These are phyloP conservation scores for Chrysemys picta DNA, from an alignment of 2,113 vertebrate genomes.

Conservation along the genomic window DNA sequence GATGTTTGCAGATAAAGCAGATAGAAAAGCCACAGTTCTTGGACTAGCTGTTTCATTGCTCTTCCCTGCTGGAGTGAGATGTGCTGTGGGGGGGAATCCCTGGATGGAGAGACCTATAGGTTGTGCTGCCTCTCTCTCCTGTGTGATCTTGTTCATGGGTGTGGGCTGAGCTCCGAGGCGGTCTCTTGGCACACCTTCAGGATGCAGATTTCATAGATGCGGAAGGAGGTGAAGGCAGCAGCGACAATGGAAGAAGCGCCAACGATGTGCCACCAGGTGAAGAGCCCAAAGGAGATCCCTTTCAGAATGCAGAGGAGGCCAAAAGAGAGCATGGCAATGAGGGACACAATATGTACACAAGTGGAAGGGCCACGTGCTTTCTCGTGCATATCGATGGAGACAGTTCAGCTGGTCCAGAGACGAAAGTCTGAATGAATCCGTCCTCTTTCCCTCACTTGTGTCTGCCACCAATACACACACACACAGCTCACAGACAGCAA, in stretches of 20 bases:
- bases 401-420: not conserved
- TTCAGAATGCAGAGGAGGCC: constrained; percentile 72
- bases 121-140: not conserved
- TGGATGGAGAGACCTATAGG: not conserved
- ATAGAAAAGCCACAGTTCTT: not conserved
- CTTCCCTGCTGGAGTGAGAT: not conserved
- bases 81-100: not conserved
- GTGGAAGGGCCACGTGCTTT: constrained; percentile 53
- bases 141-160: not conserved
- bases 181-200: constrained; percentile 37
- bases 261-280: constrained; percentile 77
- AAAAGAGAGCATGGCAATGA: constrained; percentile 58
- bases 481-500: not conserved
- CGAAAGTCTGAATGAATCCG: not conserved
- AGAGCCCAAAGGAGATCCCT: constrained; percentile 64
- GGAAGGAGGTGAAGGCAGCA: constrained; percentile 67
- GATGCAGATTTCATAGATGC: constrained; percentile 71
- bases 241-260: constrained; percentile 60
- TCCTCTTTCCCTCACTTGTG: not conserved
- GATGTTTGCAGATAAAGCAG: not conserved
- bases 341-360: constrained; percentile 69
- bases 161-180: not conserved
- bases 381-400: constrained; percentile 28
- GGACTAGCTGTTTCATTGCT: not conserved
- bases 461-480: not conserved